These are phyloP conservation scores for Sandelia bainsii DNA, from an alignment of 2,797 vertebrate species.

Conservation along the genomic window DNA sequence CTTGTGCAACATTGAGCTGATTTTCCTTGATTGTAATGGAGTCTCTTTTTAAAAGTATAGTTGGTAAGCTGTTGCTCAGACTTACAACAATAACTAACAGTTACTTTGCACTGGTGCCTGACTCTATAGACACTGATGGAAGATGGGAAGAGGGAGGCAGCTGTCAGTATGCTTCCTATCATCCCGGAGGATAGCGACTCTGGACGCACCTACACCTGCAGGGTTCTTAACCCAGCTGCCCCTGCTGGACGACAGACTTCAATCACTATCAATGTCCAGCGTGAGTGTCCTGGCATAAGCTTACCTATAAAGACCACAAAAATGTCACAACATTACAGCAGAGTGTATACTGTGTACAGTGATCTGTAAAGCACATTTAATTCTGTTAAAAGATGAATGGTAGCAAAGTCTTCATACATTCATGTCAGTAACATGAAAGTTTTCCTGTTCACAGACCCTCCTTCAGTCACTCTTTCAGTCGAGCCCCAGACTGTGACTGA, in stretches of 20 bases:
- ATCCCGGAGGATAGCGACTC: constrained; percentile 89
- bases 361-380: constrained; percentile 11
- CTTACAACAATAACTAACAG: constrained; percentile 12
- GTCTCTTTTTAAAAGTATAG: constrained; percentile 4
- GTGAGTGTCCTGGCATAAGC: constrained; percentile 80
- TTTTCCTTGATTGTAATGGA: constrained; percentile 12
- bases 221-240: constrained; percentile 89
- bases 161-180: constrained; percentile 89
- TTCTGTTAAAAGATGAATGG: background rate
- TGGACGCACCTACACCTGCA: constrained; percentile 90
- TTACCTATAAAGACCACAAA: constrained; percentile 12
- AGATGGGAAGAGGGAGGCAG: constrained; percentile 85
- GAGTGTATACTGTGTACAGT: background rate
- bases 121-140: constrained; percentile 84
- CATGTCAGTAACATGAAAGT: constrained; percentile 17
- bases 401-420: background rate
- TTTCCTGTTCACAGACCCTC: constrained; percentile 85
- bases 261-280: constrained; percentile 90
- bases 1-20: constrained; percentile 22
- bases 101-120: constrained; percentile 11
- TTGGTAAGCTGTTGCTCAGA: constrained; percentile 1
- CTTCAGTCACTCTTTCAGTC: constrained; percentile 90
- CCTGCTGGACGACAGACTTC: constrained; percentile 90
- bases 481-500: constrained; percentile 91
- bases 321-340: background rate